Conservation (phyloP, 92 coral and sea anemone species). For the Muricea muricata region DNA sequence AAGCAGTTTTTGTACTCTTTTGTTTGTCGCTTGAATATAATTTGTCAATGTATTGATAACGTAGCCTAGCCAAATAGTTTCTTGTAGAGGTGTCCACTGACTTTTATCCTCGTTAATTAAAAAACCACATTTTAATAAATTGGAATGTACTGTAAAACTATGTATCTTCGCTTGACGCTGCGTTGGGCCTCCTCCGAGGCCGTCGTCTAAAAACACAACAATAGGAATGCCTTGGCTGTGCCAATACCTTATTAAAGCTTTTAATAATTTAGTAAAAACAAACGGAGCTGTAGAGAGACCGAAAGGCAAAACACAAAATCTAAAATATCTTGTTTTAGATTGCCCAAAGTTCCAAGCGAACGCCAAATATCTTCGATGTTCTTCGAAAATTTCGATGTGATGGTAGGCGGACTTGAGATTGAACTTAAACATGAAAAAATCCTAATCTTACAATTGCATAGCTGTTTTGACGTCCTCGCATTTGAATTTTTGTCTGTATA, state of each 20-base stretch:
- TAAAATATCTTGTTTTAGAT: no score
- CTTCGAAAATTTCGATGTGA: no score
- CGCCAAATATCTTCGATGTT: no score
- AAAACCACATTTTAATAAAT: constrained; percentile 13
- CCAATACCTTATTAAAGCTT: constrained; percentile 30
- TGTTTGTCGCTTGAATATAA: background rate
- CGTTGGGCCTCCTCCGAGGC: constrained; percentile 6
- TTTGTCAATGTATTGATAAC: background rate
- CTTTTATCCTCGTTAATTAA: constrained; percentile 3
- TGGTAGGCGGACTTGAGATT: no score
- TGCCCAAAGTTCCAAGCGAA: no score
- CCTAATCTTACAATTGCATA: no score
- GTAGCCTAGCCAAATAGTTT: constrained; percentile 1
- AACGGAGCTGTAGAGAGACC: constrained; percentile 38
- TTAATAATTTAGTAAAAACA: constrained; percentile 30
- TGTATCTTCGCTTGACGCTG: background rate
- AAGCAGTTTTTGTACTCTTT: background rate
- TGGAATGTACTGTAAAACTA: background rate
- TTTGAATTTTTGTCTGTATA: background rate
- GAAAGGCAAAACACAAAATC: constrained; percentile 34
- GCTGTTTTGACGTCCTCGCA: constrained; percentile 23
- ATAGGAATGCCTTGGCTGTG: constrained; percentile 22
- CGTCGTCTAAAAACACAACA: constrained; percentile 8
- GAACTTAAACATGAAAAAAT: no score
- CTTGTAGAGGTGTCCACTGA: constrained; percentile 10